phyloP scores from a whole-genome alignment of 2,888 invertebrate species.

The Cremastinae sp. region DNA sequence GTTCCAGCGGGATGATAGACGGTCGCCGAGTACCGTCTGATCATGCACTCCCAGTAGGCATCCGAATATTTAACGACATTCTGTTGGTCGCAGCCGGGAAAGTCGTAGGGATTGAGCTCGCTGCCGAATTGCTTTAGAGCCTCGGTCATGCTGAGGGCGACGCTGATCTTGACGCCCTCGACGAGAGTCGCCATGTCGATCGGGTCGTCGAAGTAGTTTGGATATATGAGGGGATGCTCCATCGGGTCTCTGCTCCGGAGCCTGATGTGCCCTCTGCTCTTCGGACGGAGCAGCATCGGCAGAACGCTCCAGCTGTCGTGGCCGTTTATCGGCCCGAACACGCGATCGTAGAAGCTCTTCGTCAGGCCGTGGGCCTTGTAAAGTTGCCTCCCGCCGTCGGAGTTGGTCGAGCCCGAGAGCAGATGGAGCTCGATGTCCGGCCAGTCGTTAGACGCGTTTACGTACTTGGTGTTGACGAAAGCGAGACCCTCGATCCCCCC shows the following conservation, averaged over 20 bases:
- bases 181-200: constrained; percentile 90
- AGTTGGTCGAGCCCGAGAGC: constrained; percentile 92
- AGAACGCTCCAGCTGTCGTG: constrained; percentile 92
- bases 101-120: constrained; percentile 85
- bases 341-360: constrained; percentile 87
- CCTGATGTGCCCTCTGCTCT: constrained; percentile 90
- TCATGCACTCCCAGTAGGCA: constrained; percentile 93
- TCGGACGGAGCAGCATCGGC: constrained; percentile 91
- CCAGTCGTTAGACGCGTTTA: constrained; percentile 89
- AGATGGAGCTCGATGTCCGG: constrained; percentile 96
- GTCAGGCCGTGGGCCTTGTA: constrained; percentile 90
- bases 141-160: constrained; percentile 89
- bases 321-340: constrained; percentile 88
- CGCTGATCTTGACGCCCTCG: constrained; percentile 92
- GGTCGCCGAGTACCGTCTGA: constrained; percentile 88
- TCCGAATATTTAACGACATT: constrained; percentile 87
- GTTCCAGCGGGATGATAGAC: constrained; percentile 94
- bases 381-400: constrained; percentile 91
- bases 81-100: constrained; percentile 89
- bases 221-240: constrained; percentile 94
- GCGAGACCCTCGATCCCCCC: constrained; percentile 95
- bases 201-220: constrained; percentile 93
- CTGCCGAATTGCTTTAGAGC: constrained; percentile 90
- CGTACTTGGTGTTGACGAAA: constrained; percentile 93
- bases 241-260: constrained; percentile 92